These are phyloP conservation scores for Carabus problematicus DNA, from an alignment of 2,888 invertebrate species.

Conservation along the genomic window DNA sequence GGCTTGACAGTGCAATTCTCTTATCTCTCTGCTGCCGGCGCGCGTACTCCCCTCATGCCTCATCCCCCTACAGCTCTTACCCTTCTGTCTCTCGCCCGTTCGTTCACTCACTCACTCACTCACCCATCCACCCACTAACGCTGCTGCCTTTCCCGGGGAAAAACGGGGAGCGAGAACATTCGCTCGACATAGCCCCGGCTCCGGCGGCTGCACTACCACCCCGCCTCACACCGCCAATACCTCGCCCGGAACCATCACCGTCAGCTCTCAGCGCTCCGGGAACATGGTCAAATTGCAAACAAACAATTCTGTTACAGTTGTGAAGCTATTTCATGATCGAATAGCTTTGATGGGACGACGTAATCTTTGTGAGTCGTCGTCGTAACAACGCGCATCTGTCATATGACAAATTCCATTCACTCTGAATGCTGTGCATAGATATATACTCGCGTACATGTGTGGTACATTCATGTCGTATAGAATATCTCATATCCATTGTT, in stretches of 20 bases:
- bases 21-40: slow-evolving; percentile 71
- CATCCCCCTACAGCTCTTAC: slow-evolving; percentile 24
- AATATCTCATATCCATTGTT: no score
- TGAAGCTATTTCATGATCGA: slow-evolving; percentile 52
- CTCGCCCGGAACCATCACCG: slow-evolving; percentile 4
- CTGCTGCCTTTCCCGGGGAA: slow-evolving; percentile 25
- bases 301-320: slow-evolving; percentile 51
- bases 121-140: background rate
- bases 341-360: slow-evolving; percentile 45
- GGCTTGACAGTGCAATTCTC: slow-evolving; percentile 90
- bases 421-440: no score
- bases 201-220: slow-evolving; percentile 20
- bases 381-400: no score
- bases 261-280: slow-evolving; percentile 27
- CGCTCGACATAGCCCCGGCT: slow-evolving; percentile 28
- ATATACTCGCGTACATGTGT: no score
- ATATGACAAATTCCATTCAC: no score
- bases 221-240: background rate
- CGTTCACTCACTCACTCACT: slow-evolving; percentile 1
- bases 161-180: slow-evolving; percentile 26
- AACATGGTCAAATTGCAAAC: slow-evolving; percentile 57
- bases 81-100: slow-evolving; percentile 1
- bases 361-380: no score
- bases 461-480: no score
- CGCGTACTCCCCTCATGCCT: slow-evolving; percentile 47